phyloP scores from a whole-genome alignment of 2,113 vertebrate species.

The Laticauda laticaudata region DNA sequence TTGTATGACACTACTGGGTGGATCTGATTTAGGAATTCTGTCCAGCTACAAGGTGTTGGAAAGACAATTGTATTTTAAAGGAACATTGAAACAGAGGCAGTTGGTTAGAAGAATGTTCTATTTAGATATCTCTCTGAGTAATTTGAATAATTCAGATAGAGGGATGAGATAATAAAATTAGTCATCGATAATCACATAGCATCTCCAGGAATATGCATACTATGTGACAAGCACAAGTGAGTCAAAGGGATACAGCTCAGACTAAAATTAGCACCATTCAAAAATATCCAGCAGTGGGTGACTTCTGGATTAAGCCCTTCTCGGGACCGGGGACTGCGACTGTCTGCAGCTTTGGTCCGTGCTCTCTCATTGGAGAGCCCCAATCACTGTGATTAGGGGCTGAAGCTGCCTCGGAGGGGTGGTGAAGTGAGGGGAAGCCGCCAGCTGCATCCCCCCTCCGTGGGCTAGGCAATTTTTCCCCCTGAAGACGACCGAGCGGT shows the following conservation, averaged over 20 bases:
- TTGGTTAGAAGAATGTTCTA: slow-evolving; percentile 18
- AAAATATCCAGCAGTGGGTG: not conserved
- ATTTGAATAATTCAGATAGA: slow-evolving; percentile 33
- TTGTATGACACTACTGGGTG: not conserved
- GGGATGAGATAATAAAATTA: slow-evolving; percentile 15
- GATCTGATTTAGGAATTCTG: not conserved
- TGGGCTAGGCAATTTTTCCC: no score
- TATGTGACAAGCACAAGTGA: slow-evolving; percentile 14
- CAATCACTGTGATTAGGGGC: no score
- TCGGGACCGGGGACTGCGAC: no score
- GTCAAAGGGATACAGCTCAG: not conserved
- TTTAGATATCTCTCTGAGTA: slow-evolving; percentile 28
- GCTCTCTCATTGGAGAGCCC: no score
- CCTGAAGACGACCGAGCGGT: no score
- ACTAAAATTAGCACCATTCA: not conserved
- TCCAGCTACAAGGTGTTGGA: not conserved
- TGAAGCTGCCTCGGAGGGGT: no score
- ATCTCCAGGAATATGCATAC: slow-evolving; percentile 14
- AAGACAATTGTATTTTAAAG: not conserved
- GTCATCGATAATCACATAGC: slow-evolving; percentile 9
- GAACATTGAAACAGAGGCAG: slow-evolving; percentile 1
- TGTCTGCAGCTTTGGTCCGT: no score
- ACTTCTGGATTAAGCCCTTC: no score
- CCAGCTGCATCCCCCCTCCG: no score
- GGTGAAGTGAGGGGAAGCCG: no score